Evolutionary conservation across 2,797 vertebrate genomes (phyloP).

Genomic region (Graptemys geographica): DNA sequence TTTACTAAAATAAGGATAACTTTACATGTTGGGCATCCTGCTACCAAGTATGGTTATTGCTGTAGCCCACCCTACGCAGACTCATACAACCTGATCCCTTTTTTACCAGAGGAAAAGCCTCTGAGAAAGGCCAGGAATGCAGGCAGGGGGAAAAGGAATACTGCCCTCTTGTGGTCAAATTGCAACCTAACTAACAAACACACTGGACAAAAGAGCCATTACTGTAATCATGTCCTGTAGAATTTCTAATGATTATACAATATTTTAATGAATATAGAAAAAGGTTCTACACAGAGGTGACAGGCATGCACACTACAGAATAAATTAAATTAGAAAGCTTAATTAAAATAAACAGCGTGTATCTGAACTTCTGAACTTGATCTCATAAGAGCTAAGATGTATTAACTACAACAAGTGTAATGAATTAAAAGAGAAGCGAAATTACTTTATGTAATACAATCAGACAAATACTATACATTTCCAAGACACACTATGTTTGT

Average conservation of each 20-base stretch:
- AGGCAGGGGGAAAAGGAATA: neutral
- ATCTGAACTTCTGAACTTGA: conserved; percentile 34
- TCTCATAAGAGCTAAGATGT: conserved; percentile 5
- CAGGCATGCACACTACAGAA: neutral
- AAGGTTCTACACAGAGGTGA: neutral
- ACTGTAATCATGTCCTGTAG: neutral
- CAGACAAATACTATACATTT: neutral
- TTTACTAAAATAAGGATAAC: neutral
- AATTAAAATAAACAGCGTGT: conserved; percentile 33
- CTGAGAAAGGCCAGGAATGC: neutral
- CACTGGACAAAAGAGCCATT: neutral
- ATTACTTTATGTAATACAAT: neutral
- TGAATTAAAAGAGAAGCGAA: neutral
- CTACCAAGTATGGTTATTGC: neutral
- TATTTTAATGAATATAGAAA: conserved; percentile 24
- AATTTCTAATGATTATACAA: neutral
- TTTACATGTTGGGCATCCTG: neutral
- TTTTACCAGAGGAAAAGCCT: neutral
- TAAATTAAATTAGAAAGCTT: conserved; percentile 34
- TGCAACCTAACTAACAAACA: neutral
- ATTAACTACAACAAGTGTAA: neutral
- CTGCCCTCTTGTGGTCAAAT: neutral
- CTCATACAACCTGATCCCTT: neutral
- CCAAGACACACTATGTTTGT: conserved; percentile 20
- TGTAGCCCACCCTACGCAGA: neutral